A percentile compares a stretch with the other conserved stretches of the same genome.
These are phyloP conservation scores for Sinelater perroti DNA, from an alignment of 2,888 invertebrate species.

Conservation along the genomic window DNA sequence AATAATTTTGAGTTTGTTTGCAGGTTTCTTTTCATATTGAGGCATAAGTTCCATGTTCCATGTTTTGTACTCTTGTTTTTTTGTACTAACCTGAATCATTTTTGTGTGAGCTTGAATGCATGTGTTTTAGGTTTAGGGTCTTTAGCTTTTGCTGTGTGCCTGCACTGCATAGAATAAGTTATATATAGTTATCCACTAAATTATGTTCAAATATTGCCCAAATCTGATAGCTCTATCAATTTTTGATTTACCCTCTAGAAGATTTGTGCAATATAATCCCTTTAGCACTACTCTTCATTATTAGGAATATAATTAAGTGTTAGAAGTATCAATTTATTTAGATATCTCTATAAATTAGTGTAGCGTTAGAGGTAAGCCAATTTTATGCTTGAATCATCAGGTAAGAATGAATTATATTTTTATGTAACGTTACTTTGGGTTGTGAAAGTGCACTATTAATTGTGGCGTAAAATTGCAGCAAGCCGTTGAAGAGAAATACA, in stretches of 20 bases:
- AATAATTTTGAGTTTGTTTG: conserved; percentile 42
- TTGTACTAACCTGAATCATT: conserved; percentile 50
- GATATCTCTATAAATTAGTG: background rate
- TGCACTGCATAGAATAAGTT: conserved; percentile 40
- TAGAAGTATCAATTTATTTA: conserved; percentile 6
- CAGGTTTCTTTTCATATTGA: conserved; percentile 42
- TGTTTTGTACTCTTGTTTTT: conserved; percentile 44
- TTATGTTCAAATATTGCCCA: background rate
- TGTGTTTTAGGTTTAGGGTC: conserved; percentile 58
- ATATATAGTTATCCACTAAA: conserved; percentile 17
- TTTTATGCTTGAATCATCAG: conserved; percentile 3
- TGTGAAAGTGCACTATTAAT: background rate
- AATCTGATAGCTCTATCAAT: background rate
- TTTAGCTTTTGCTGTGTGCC: conserved; percentile 46
- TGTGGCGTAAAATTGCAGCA: conserved; percentile 69
- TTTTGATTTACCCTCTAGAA: background rate
- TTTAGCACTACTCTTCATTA: conserved; percentile 1
- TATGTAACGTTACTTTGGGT: background rate
- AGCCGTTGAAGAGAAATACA: conserved; percentile 95
- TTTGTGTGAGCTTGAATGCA: conserved; percentile 60
- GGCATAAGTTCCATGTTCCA: conserved; percentile 37
- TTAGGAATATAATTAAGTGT: background rate
- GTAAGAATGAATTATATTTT: background rate
- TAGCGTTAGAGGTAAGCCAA: conserved; percentile 11
- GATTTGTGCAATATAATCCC: background rate